Evolutionary conservation across 2,888 invertebrate genomes (phyloP), one percentile per base, ranked within the genome.

Genomic region (Lasioglossum vierecki): DNA sequence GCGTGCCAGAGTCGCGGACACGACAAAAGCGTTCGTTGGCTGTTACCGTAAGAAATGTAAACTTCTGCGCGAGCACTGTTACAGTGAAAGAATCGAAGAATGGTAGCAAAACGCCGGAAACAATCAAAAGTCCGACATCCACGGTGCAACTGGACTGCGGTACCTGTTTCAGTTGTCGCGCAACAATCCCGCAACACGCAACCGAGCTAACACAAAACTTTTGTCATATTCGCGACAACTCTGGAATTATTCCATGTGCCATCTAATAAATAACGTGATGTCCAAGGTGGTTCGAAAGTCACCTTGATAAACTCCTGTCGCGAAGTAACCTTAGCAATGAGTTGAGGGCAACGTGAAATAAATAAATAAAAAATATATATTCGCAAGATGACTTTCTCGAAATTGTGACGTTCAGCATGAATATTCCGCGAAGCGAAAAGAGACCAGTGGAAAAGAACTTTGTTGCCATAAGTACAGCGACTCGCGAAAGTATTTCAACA

Each of bases 111-210:
- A 68, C 68, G 39, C 68, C 68, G 68, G 68, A 68, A 68, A 68
- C 68, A 68, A 68, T 68, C 68, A 35, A 35, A 35, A 68, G 39
- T 11, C 68, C 22, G 68, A 22, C 68, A 68, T 68, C 35, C 18
- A 22, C 68, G 35, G 9, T 1, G 30, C 30, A 68, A 68, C 39
- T 39, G 68, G 35, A 39, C 68, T 68, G 68, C 66, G 4, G 68
- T 22, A 30, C 8, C 30, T 30, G 18, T 63, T 63, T 63, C 30
- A 18, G 30, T 30, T 15, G 30, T 4, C 30, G 30, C 13, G 15
- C 63, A 6, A 63, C 63, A 63, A 63, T 63, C 6, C 30, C 6
- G 30, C 2, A 13, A 3, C 63, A 63, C 63, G 63, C 30, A 30
- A 63, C 15, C 30, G 8, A 63, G 30, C 18, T 0, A 15, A 9